These are phyloP conservation scores for Hippoglossus stenolepis DNA, from an alignment of 2,113 vertebrate species.

Conservation along the genomic window DNA sequence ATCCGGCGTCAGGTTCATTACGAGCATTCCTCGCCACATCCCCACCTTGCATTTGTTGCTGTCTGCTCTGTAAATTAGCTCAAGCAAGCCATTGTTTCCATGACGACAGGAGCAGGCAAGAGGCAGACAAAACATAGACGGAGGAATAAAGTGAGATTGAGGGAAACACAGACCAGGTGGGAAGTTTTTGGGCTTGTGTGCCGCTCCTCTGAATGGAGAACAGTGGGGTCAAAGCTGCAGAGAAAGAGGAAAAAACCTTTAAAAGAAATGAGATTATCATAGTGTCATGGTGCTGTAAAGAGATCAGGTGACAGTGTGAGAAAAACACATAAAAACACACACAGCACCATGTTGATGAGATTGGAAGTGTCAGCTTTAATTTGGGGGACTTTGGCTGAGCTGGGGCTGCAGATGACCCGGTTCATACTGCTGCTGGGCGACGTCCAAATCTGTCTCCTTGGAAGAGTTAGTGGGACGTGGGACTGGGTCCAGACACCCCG, in stretches of 20 bases:
- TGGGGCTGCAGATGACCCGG: slow-evolving; percentile 69
- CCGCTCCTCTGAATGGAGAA: slow-evolving; percentile 30
- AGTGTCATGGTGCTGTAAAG: slow-evolving; percentile 29
- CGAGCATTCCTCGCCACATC: slow-evolving; percentile 53
- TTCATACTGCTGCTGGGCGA: slow-evolving; percentile 72
- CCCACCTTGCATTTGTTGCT: slow-evolving; percentile 52
- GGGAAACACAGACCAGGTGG: slow-evolving; percentile 70
- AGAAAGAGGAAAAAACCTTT: slow-evolving; percentile 31
- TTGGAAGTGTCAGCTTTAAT: slow-evolving; percentile 78
- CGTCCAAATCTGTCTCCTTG: slow-evolving; percentile 76
- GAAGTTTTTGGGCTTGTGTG: slow-evolving; percentile 41
- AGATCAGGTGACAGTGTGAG: slow-evolving; percentile 60
- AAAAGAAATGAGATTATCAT: slow-evolving; percentile 54
- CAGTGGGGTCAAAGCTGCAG: slow-evolving; percentile 29
- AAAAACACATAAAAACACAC: slow-evolving; percentile 44
- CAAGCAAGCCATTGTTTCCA: slow-evolving; percentile 70
- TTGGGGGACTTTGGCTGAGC: slow-evolving; percentile 62
- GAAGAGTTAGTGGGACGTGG: slow-evolving; percentile 74
- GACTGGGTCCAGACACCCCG: slow-evolving; percentile 75
- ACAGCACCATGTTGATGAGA: slow-evolving; percentile 58
- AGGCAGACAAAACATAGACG: slow-evolving; percentile 54
- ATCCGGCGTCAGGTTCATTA: slow-evolving; percentile 53
- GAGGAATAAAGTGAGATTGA: slow-evolving; percentile 44
- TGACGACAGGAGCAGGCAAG: slow-evolving; percentile 55
- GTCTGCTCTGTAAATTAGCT: slow-evolving; percentile 73